A percentile compares a stretch with the other conserved stretches of the same genome.
These are phyloP conservation scores for Oreochromis aureus DNA, from an alignment of 2,113 vertebrate species.

Conservation along the genomic window DNA sequence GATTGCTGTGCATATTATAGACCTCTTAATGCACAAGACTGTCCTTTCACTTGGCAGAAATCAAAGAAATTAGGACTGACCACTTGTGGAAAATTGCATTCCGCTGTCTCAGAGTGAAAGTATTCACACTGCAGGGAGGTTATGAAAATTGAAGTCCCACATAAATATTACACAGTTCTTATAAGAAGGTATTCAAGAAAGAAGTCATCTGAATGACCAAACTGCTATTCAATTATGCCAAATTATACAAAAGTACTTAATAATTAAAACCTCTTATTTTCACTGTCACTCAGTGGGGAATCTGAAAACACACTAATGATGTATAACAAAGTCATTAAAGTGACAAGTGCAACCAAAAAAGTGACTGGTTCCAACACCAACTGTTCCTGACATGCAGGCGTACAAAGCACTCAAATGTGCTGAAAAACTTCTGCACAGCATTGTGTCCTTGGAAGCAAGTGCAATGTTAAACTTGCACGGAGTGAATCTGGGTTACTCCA, in stretches of 20 bases:
- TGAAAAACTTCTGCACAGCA: not conserved
- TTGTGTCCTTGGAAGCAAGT: not conserved
- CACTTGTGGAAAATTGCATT: not conserved
- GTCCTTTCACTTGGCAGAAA: not conserved
- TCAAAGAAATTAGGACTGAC: not conserved
- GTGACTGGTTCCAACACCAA: not conserved
- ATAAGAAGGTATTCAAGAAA: not conserved
- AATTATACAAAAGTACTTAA: not conserved
- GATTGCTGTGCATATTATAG: not conserved
- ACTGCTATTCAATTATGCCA: not conserved
- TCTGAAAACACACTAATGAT: not conserved
- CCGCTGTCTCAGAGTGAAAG: not conserved
- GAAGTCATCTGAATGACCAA: not conserved
- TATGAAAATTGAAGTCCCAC: not conserved
- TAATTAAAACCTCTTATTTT: not conserved
- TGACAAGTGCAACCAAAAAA: not conserved
- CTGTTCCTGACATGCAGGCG: not conserved
- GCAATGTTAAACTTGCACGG: not conserved
- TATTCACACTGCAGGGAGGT: not conserved
- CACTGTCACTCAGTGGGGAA: not conserved
- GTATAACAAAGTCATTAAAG: not conserved
- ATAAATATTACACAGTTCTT: not conserved
- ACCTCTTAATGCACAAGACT: not conserved
- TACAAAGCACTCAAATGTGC: not conserved
- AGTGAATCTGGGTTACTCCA: not conserved